phyloP scores from a whole-genome alignment of 2,113 vertebrate species.

The Saguinus imperator region DNA sequence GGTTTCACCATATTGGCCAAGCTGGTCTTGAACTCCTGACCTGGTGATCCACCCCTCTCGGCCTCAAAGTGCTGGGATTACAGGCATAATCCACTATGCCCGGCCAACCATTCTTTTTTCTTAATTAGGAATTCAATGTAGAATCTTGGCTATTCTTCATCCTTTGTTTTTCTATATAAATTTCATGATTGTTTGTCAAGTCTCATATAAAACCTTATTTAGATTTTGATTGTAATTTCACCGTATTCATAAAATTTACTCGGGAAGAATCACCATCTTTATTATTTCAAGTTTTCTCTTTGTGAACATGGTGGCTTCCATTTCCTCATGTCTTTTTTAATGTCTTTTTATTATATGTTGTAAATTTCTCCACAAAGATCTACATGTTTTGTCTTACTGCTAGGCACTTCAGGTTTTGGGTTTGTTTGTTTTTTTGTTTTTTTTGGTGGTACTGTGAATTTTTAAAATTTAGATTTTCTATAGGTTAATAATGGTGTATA shows the following conservation, averaged over 20 bases:
- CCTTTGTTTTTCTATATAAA: not conserved
- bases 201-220: not conserved
- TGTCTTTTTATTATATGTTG: not conserved
- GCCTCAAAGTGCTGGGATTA: too few species aligned
- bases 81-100: too few species aligned
- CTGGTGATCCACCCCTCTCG: too few species aligned
- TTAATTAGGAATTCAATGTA: too few species aligned
- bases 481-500: not conserved
- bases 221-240: not conserved
- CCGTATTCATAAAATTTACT: not conserved
- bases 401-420: not conserved
- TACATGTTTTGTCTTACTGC: not conserved
- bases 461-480: slow-evolving; percentile 12
- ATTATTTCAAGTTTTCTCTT: not conserved
- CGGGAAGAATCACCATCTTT: not conserved
- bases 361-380: not conserved
- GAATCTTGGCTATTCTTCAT: not conserved
- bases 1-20: too few species aligned
- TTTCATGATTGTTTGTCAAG: not conserved
- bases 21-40: too few species aligned
- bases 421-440: not conserved
- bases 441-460: not conserved
- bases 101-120: too few species aligned
- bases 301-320: not conserved
- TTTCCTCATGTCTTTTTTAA: not conserved